Base-by-base conservation (phyloP, 2,888 invertebrate species). In the Phania funesta region DNA sequence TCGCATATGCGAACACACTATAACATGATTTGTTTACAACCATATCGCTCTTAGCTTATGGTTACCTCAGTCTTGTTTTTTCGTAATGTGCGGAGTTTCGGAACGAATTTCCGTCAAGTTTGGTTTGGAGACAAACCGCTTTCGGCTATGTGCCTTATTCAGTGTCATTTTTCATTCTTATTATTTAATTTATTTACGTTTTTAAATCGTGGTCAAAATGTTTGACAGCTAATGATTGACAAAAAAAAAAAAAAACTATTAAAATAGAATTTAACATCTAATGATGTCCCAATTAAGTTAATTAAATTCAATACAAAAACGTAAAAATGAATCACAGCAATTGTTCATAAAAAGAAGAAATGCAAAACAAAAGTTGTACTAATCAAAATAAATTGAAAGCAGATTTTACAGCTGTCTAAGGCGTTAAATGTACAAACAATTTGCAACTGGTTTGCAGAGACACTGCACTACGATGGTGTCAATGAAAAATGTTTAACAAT, bases 241-340 rank as follows among this genome's bases (percentile, higher is more conserved):
- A 35, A 71, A 46, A 29, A 7, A 9, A 11, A 24, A 44, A 8
- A 35, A 26, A 32, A 70, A 46, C 22, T 60, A 26, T 64, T 78
- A 6, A 50, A 48, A 58, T 73, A n/a, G n/a, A n/a, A n/a, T n/a
- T n/a, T 41, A 67, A 71, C 50, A 65, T 60, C 52, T 65, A 65
- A 65, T 73, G 71, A 73, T 65, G 60, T 73, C 71, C 58, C 52
- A 65, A 79, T 79, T 67, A 79, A 79, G 44, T 65, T 50, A 67
- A 79, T 75, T 75, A 64, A 74, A 75, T 70, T 50, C 68, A 74
- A 70, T 62, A 70, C 11, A 67, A 50, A 56, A 56, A 24, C 29
- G 8, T 32, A 58, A 76, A 81, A 44, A n/a, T n/a, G 32, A 4
- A 44, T 64, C 70, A 13, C 1, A 26, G 7, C 46, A 29, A 5